A percentile compares a stretch with the other conserved stretches of the same genome.
phyloP scores from a whole-genome alignment of 2,797 vertebrate genomes.

The Dromococcyx pavoninus region DNA sequence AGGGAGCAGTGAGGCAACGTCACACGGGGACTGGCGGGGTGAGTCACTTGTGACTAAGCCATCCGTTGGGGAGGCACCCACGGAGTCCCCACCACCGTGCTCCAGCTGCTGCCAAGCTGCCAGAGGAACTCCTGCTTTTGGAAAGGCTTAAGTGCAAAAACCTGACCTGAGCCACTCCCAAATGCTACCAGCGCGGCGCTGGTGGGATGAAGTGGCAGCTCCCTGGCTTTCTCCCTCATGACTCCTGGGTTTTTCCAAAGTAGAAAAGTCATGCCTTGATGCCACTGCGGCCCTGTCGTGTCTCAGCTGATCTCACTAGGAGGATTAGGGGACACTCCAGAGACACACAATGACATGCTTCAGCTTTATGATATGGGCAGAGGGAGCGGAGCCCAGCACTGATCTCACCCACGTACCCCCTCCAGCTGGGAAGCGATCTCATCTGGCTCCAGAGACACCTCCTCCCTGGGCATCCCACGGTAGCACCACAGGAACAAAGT shows the following conservation, averaged over 20 bases:
- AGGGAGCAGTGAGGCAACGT: background rate
- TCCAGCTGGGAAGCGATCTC: background rate
- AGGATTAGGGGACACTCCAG: background rate
- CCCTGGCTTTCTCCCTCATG: background rate
- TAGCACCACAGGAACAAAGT: accelerated
- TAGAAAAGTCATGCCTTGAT: background rate
- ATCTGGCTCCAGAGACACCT: background rate
- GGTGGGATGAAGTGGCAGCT: background rate
- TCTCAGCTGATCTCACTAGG: background rate
- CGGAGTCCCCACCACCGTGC: background rate
- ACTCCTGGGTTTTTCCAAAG: background rate
- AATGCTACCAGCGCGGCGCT: background rate
- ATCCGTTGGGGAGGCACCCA: background rate
- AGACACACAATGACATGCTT: background rate
- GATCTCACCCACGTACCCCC: accelerated
- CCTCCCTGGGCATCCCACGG: background rate
- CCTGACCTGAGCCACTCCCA: conserved; percentile 22
- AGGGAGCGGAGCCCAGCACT: background rate
- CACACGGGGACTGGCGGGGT: background rate
- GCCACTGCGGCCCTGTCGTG: accelerated
- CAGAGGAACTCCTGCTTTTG: background rate
- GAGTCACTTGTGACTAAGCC: conserved; percentile 47
- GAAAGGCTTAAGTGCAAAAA: background rate
- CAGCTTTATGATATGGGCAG: background rate
- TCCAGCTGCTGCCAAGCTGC: background rate